Evolutionary conservation across 1,140 invertebrate genomes (phyloP), one percentile per base, ranked within the genome.

Genomic region (Bombus sibiricus): DNA sequence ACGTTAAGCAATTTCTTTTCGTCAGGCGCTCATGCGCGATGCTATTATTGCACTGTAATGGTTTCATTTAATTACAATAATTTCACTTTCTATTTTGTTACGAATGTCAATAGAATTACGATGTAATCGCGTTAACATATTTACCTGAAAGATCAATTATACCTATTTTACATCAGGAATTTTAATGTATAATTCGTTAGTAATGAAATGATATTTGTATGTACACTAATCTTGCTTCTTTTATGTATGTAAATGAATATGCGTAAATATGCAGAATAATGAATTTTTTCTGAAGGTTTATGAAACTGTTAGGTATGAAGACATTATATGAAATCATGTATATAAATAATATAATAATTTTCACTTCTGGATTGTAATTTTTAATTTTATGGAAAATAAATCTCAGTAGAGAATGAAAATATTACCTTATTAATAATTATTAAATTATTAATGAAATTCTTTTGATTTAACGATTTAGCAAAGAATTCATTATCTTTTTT

Each of bases 401-500:
- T 62, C 73, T 47, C 8, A 32, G 15, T 8, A 28, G 39, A 8
- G 3, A 68, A 5, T 41, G 1, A 43, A 43, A 43, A 32, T 47
- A 32, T 12, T 18, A 34, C 43, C 18, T 18, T 47, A 15, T 47
- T 47, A 47, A 47, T 47, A 18, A 47, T 47, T 47, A 47, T 47
- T 47, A 47, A 18, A 47, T 47, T 47, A 18, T 47, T 47, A 47
- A 15, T 5, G 43, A 47, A 47, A 53, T 53, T 53, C 18, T 53
- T 69, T 62, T 8, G 32, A 66, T 32, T 32, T 59, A 83, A 83
- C 76, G 39, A 85, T 34, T 77, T 77, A 81, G 68, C 66, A 66
- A 80, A 77, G 80, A 90, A 88, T 86, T 86, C 81, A 88, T 90
- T 88, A 90, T 90, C 87, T 90, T 86, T 90, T 88, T 86, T 57